Conservation (phyloP, 2,888 invertebrate species). For the Nomada goodeniana region DNA sequence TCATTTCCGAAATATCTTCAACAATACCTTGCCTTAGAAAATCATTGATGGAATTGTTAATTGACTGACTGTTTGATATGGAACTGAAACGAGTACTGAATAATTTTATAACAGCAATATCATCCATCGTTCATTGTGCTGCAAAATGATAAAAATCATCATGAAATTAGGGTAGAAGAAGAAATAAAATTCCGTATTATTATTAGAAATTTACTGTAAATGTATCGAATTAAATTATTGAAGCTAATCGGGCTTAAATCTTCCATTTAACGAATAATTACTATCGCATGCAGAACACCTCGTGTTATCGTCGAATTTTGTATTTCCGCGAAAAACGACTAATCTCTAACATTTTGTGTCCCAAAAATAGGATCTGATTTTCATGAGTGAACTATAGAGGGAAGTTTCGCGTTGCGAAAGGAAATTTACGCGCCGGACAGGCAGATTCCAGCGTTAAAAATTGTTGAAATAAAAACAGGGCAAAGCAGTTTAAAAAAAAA, state of each 20-base stretch:
- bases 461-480: not conserved
- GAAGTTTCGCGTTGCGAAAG: not conserved
- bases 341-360: not conserved
- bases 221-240: not conserved
- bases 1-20: not conserved
- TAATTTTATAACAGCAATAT: no score
- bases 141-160: no score
- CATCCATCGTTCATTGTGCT: no score
- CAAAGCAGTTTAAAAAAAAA: not conserved
- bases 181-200: no score
- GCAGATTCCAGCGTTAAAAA: not conserved
- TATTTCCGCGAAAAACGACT: not conserved
- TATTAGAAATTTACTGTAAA: no score
- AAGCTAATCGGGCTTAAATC: not conserved
- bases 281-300: not conserved
- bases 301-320: not conserved
- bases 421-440: not conserved
- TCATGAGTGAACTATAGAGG: not conserved
- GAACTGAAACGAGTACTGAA: no score
- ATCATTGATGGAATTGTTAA: no score
- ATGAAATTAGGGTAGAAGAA: no score
- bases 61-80: no score
- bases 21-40: not conserved
- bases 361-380: conserved; percentile 5
- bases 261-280: not conserved